Percentiles rank a stretch among this genome's conserved stretches.
Conservation (phyloP, 2,113 vertebrate species). For the Panurus biarmicus region DNA sequence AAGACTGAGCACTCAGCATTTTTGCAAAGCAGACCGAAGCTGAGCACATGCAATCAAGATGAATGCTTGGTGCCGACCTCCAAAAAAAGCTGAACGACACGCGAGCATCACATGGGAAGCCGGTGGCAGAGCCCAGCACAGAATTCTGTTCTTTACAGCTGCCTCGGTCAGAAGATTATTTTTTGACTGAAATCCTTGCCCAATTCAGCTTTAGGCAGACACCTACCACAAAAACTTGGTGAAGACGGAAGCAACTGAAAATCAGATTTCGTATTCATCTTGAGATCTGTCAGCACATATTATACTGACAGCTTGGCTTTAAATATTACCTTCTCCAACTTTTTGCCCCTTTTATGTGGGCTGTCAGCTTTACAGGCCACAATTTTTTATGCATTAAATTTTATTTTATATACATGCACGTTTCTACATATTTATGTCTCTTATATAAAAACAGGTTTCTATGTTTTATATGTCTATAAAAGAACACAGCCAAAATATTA, state of each 20-base stretch:
- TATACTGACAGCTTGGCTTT: neutral
- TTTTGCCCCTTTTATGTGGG: neutral
- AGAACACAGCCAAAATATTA: neutral
- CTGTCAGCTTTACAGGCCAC: neutral
- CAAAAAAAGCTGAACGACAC: neutral
- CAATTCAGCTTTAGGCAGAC: neutral
- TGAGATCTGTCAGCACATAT: neutral
- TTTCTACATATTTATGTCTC: neutral
- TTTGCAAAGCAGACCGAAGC: neutral
- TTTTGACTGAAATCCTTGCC: neutral
- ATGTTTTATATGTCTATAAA: neutral
- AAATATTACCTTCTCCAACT: neutral
- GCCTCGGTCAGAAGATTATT: neutral
- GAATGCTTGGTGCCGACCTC: neutral
- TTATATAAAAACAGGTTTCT: neutral
- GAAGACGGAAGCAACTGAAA: neutral
- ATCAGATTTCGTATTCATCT: neutral
- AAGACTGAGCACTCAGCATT: slow-evolving; percentile 1
- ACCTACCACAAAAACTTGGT: neutral
- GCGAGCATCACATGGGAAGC: neutral
- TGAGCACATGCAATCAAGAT: neutral
- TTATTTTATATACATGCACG: neutral
- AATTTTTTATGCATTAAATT: neutral
- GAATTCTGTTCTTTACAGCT: neutral
- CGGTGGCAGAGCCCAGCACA: neutral